These are phyloP conservation scores for Hemicordylus capensis DNA, from an alignment of 2,113 vertebrate genomes.

Conservation along the genomic window DNA sequence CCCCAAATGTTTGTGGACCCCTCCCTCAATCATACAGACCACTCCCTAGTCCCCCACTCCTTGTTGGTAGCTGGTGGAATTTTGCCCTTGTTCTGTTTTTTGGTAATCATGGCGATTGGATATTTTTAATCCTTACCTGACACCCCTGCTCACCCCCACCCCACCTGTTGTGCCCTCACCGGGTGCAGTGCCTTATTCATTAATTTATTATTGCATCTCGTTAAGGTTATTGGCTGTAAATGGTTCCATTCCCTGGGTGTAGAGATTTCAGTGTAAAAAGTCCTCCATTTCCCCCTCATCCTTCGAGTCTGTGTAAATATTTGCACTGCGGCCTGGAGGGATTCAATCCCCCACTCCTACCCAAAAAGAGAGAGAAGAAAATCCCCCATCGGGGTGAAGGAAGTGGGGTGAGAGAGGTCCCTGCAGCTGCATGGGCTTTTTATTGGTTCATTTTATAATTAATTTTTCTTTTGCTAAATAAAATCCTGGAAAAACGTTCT, in stretches of 20 bases:
- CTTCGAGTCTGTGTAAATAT: slow-evolving; percentile 35
- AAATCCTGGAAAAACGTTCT: slow-evolving; percentile 15
- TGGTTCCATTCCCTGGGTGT: slow-evolving; percentile 34
- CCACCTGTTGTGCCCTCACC: slow-evolving; percentile 15
- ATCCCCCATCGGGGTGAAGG: neutral
- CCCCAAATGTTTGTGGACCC: slow-evolving; percentile 27
- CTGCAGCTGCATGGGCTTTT: slow-evolving; percentile 14
- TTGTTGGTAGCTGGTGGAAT: slow-evolving; percentile 31
- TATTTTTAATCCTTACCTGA: slow-evolving; percentile 42
- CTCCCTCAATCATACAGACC: neutral
- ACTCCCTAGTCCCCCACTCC: slow-evolving; percentile 15
- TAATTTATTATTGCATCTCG: slow-evolving; percentile 45
- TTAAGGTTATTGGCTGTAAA: slow-evolving; percentile 43
- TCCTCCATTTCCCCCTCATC: neutral
- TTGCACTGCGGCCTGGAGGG: slow-evolving; percentile 11
- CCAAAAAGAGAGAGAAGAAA: neutral
- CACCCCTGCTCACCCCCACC: slow-evolving; percentile 23
- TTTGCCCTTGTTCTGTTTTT: slow-evolving; percentile 25
- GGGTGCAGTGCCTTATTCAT: slow-evolving; percentile 36
- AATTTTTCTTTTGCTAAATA: slow-evolving; percentile 49
- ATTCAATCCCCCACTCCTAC: neutral
- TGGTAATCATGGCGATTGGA: slow-evolving; percentile 22
- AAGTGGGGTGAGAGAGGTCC: neutral
- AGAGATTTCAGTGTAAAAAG: slow-evolving; percentile 33
- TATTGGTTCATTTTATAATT: slow-evolving; percentile 44